phyloP scores from a whole-genome alignment of 2,113 vertebrate genomes.

The Zootoca vivipara region DNA sequence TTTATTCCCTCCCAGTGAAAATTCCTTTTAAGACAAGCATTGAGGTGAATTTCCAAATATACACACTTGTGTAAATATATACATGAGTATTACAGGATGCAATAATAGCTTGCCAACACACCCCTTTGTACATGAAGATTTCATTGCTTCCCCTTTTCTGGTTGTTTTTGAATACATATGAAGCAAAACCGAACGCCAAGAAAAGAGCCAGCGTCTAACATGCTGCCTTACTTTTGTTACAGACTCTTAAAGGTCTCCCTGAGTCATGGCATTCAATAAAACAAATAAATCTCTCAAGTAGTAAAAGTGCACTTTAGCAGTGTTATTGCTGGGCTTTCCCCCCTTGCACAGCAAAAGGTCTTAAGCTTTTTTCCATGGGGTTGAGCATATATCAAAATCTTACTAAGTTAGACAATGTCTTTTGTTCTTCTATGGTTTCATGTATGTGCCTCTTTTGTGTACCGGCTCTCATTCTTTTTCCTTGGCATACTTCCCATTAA shows the following conservation, averaged over 20 bases:
- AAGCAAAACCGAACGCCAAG: neutral
- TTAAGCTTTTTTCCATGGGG: neutral
- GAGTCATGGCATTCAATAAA: conserved; percentile 16
- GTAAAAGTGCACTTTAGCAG: conserved; percentile 28
- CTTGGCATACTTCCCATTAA: neutral
- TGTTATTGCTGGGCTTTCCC: neutral
- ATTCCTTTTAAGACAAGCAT: too few species aligned
- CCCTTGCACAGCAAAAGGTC: neutral
- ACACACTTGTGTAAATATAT: neutral
- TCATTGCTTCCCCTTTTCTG: neutral
- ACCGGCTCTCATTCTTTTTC: neutral
- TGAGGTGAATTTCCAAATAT: too few species aligned
- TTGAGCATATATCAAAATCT: neutral
- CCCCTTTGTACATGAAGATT: neutral
- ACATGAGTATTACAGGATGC: neutral
- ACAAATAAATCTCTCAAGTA: neutral
- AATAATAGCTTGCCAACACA: neutral
- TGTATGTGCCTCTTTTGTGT: neutral
- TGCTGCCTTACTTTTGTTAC: conserved; percentile 15
- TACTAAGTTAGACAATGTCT: neutral
- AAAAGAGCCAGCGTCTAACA: neutral
- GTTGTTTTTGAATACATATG: neutral
- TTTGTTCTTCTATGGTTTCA: neutral
- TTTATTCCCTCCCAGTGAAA: too few species aligned
- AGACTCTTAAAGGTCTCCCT: neutral